These are phyloP conservation scores for Hyaena hyaena DNA, from an alignment of 2,113 vertebrate genomes.

Conservation along the genomic window DNA sequence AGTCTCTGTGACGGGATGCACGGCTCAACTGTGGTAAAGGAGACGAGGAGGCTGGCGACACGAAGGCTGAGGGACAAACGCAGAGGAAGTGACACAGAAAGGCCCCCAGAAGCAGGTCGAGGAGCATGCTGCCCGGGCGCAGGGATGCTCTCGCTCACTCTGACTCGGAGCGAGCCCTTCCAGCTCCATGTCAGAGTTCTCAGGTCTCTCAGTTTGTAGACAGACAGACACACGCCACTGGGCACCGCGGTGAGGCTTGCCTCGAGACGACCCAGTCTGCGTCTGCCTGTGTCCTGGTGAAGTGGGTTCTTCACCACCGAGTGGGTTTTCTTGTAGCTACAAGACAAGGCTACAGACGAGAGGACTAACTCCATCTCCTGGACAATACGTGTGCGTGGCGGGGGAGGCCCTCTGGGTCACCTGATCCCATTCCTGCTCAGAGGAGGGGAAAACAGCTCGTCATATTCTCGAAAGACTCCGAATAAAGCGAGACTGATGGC, in stretches of 20 bases:
- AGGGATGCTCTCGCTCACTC: neutral
- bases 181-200: neutral
- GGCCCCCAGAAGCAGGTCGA: neutral
- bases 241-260: neutral
- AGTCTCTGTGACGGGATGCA: neutral
- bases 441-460: neutral
- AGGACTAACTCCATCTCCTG: neutral
- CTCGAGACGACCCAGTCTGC: neutral
- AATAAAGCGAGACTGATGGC: neutral
- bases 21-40: neutral
- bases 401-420: neutral
- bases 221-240: neutral
- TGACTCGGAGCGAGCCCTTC: neutral
- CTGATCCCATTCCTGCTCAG: neutral
- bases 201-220: neutral
- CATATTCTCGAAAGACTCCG: neutral
- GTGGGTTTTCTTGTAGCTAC: too few species aligned
- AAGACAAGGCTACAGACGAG: neutral
- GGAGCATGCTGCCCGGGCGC: neutral
- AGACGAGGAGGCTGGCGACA: neutral
- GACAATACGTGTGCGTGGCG: neutral
- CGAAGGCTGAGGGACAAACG: neutral
- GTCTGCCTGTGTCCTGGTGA: neutral
- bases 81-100: neutral
- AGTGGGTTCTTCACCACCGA: neutral